Evolutionary conservation across 2,888 invertebrate genomes (phyloP).

Genomic region (Erynnis tages): DNA sequence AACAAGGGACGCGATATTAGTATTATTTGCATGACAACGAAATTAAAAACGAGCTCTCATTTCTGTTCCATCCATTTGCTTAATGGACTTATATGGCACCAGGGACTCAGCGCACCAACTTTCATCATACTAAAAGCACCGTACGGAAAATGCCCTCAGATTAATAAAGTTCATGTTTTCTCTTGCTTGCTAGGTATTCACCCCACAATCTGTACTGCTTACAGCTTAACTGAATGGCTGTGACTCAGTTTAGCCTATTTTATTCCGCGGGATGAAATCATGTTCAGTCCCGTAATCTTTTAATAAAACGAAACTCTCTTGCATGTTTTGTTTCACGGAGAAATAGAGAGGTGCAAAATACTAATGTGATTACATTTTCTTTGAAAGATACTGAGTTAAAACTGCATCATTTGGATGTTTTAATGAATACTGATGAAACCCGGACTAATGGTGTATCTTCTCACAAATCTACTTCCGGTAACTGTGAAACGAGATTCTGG

Average conservation of each 20-base stretch:
- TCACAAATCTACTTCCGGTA: constrained; percentile 8
- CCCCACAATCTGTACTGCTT: constrained; percentile 28
- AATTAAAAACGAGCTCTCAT: constrained; percentile 77
- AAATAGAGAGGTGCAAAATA: constrained; percentile 16
- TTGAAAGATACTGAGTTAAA: constrained; percentile 7
- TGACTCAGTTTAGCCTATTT: constrained; percentile 10
- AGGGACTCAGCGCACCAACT: constrained; percentile 69
- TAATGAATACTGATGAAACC: constrained; percentile 19
- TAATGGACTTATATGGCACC: constrained; percentile 77
- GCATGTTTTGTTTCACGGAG: constrained; percentile 3
- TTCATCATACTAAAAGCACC: constrained; percentile 79
- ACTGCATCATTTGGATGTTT: constrained; percentile 7
- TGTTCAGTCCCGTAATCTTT: constrained; percentile 17
- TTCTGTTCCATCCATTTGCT: constrained; percentile 73
- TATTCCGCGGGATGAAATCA: constrained; percentile 15
- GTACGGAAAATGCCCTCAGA: constrained; percentile 73
- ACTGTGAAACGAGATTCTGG: not conserved
- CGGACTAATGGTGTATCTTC: constrained; percentile 17
- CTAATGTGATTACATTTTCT: constrained; percentile 26
- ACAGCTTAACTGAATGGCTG: constrained; percentile 11
- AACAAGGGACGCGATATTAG: constrained; percentile 61
- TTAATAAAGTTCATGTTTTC: constrained; percentile 73
- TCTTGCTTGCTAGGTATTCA: constrained; percentile 44
- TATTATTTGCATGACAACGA: constrained; percentile 69
- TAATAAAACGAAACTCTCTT: constrained; percentile 11